Percentiles rank a stretch among this genome's conserved stretches.
These are phyloP conservation scores for Pseudomyrmex cubaensis DNA, from an alignment of 1,140 invertebrate genomes.

Conservation along the genomic window DNA sequence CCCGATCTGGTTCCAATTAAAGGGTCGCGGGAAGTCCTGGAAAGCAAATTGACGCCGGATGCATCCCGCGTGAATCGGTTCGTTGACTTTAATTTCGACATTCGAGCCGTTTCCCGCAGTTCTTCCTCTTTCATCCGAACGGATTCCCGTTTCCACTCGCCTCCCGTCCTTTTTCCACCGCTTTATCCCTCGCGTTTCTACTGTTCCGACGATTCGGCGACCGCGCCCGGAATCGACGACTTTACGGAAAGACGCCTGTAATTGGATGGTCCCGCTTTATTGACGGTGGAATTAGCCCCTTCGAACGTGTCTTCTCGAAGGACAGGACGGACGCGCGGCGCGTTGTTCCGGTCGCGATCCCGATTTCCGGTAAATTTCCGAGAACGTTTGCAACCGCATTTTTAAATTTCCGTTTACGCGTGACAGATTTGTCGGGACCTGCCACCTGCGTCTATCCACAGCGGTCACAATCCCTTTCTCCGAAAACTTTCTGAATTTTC, in stretches of 20 bases:
- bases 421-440: constrained; percentile 19
- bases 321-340: constrained; percentile 41
- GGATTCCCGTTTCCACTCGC: not conserved
- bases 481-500: constrained; percentile 21
- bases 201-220: constrained; percentile 52
- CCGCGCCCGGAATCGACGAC: constrained; percentile 68
- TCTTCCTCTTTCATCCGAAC: not conserved
- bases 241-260: constrained; percentile 65
- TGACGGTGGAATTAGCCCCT: constrained; percentile 70
- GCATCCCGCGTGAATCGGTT: constrained; percentile 61
- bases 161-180: not conserved
- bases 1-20: constrained; percentile 68
- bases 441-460: not conserved
- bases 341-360: constrained; percentile 40
- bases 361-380: constrained; percentile 61
- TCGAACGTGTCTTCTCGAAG: constrained; percentile 53
- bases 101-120: constrained; percentile 28
- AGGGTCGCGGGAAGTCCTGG: constrained; percentile 56
- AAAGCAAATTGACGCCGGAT: constrained; percentile 62
- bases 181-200: constrained; percentile 55
- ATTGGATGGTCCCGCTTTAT: constrained; percentile 75
- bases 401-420: constrained; percentile 53
- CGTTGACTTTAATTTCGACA: constrained; percentile 74
- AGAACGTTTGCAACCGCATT: constrained; percentile 20
- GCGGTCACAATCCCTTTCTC: not conserved